phyloP scores from a whole-genome alignment of 2,797 vertebrate species.

The Helicolenus hilgendorfi region DNA sequence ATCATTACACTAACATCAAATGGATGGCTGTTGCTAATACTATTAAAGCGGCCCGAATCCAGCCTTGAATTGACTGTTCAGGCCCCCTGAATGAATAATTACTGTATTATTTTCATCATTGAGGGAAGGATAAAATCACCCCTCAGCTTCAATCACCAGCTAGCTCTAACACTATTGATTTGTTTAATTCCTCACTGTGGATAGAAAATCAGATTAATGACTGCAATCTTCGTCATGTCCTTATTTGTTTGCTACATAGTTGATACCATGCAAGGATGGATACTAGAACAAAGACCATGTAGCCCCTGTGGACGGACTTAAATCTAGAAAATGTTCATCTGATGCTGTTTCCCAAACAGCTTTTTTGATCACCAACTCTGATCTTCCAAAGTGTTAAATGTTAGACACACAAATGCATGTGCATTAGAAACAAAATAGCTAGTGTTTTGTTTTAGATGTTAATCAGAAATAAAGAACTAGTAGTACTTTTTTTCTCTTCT shows the following conservation, averaged over 20 bases:
- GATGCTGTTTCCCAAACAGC: not conserved
- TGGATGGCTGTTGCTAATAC: conserved; percentile 73
- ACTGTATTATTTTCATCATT: conserved; percentile 90
- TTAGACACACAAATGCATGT: not conserved
- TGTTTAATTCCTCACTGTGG: not conserved
- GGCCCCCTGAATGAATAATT: conserved; percentile 79
- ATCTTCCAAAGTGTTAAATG: not conserved
- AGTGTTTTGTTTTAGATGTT: not conserved
- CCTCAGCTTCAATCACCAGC: conserved; percentile 83
- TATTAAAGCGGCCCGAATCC: conserved; percentile 75
- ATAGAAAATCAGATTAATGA: not conserved
- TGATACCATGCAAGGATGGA: not conserved
- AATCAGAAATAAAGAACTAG: not conserved
- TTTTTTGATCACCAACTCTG: not conserved
- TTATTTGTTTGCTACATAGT: not conserved
- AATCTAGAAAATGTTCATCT: not conserved
- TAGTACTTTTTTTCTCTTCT: not conserved
- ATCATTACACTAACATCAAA: conserved; percentile 90
- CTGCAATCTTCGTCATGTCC: not conserved
- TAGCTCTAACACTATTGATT: not conserved
- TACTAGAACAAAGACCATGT: not conserved
- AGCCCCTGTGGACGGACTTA: no score
- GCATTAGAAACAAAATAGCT: not conserved
- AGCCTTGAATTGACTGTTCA: conserved; percentile 2
- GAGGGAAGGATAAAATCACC: conserved; percentile 90